Evolutionary conservation across 2,888 invertebrate genomes (phyloP).

Genomic region (Prostheceraeus crozeri): DNA sequence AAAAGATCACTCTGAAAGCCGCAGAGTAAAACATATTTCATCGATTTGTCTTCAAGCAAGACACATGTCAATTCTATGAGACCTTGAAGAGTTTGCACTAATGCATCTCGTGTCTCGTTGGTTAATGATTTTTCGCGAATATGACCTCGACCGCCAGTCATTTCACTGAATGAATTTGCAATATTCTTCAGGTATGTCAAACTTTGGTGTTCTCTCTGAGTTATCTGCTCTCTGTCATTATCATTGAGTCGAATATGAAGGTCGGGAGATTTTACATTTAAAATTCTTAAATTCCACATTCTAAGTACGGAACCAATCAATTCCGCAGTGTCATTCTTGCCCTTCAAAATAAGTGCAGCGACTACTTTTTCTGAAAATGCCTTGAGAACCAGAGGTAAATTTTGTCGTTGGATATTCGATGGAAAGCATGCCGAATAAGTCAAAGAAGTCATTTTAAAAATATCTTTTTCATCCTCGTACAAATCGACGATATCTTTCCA

Average conservation of each 20-base stretch:
- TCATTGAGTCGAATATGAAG: conserved; percentile 18
- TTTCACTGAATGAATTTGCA: background rate
- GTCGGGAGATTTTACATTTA: background rate
- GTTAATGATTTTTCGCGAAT: conserved; percentile 2
- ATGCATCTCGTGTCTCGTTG: background rate
- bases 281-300: conserved; percentile 21
- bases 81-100: conserved; percentile 6
- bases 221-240: background rate
- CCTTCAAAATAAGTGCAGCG: background rate
- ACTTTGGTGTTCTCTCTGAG: background rate
- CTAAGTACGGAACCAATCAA: background rate
- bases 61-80: background rate
- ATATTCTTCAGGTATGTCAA: background rate
- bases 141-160: background rate
- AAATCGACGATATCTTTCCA: conserved; percentile 24
- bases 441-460: conserved; percentile 5
- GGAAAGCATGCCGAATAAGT: conserved; percentile 10
- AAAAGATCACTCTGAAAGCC: conserved; percentile 4
- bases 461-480: conserved; percentile 1
- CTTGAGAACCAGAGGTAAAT: background rate
- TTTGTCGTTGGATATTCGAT: conserved; percentile 1
- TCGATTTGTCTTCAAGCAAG: background rate
- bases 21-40: background rate
- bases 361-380: conserved; percentile 10
- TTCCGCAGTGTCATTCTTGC: background rate